Conservation (phyloP, 2,113 vertebrate species). For the Ammodytes dubius region DNA sequence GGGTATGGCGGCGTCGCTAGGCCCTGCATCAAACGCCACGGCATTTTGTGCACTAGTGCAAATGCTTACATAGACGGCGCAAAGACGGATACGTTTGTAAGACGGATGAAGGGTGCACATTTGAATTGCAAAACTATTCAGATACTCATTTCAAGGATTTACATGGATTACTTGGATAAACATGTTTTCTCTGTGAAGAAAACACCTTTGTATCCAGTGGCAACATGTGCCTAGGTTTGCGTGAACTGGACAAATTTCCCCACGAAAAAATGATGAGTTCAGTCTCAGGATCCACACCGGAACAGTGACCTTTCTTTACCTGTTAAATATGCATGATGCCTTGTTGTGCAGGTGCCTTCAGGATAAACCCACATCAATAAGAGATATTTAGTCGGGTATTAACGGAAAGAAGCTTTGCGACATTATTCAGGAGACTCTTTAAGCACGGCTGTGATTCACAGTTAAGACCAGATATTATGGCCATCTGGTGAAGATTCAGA, state of each 20-base stretch:
- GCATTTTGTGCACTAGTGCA: constrained; percentile 17
- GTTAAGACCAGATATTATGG: constrained; percentile 51
- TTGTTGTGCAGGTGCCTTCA: constrained; percentile 50
- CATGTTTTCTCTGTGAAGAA: constrained; percentile 14
- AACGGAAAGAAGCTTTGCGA: constrained; percentile 42
- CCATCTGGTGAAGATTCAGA: constrained; percentile 71
- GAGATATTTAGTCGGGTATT: constrained; percentile 52
- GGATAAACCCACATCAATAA: constrained; percentile 58
- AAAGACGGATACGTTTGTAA: constrained; percentile 5
- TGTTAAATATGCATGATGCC: constrained; percentile 73
- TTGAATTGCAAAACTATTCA: constrained; percentile 54
- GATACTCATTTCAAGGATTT: constrained; percentile 28
- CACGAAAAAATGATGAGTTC: constrained; percentile 47
- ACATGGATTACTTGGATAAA: constrained; percentile 23
- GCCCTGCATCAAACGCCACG: constrained; percentile 44
- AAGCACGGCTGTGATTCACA: constrained; percentile 55
- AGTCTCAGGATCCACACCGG: constrained; percentile 28
- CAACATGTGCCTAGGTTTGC: neutral
- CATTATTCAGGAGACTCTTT: constrained; percentile 52
- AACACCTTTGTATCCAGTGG: neutral
- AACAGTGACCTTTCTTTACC: constrained; percentile 62
- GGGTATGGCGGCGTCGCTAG: constrained; percentile 19
- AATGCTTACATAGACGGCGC: constrained; percentile 15
- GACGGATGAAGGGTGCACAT: constrained; percentile 28
- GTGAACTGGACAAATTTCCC: constrained; percentile 44